These are phyloP conservation scores for Eulemur macaco DNA, from an alignment of 2,113 vertebrate genomes.

Conservation along the genomic window DNA sequence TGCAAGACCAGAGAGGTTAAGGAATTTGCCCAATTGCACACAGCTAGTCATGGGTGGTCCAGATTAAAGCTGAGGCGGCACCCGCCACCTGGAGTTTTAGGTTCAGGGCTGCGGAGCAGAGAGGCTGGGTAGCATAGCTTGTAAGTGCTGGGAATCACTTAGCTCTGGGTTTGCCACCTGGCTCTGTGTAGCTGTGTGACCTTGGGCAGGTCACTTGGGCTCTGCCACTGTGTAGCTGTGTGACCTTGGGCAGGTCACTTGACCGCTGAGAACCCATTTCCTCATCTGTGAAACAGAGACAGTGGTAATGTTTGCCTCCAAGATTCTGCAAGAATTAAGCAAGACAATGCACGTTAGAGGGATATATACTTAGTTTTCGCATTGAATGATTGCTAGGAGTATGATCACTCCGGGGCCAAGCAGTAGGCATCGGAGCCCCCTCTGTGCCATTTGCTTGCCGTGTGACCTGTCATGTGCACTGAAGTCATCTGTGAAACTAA, in stretches of 20 bases:
- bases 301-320: neutral
- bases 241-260: neutral
- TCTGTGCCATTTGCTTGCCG: neutral
- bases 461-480: neutral
- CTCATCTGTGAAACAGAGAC: neutral
- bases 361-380: rapidly evolving
- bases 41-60: neutral
- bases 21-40: neutral
- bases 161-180: neutral
- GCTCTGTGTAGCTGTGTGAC: neutral
- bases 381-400: neutral
- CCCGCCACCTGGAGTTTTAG: neutral
- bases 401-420: neutral
- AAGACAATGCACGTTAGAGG: neutral
- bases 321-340: neutral
- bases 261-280: neutral
- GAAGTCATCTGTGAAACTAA: neutral
- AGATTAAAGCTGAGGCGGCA: neutral
- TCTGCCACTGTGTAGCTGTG: neutral
- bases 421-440: too few species aligned
- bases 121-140: neutral
- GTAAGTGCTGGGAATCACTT: rapidly evolving
- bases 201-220: neutral
- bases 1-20: neutral
- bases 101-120: neutral